Evolutionary conservation across 2,113 vertebrate genomes (phyloP), one percentile per base, ranked within the genome.

Genomic region (Heptranchias perlo): DNA sequence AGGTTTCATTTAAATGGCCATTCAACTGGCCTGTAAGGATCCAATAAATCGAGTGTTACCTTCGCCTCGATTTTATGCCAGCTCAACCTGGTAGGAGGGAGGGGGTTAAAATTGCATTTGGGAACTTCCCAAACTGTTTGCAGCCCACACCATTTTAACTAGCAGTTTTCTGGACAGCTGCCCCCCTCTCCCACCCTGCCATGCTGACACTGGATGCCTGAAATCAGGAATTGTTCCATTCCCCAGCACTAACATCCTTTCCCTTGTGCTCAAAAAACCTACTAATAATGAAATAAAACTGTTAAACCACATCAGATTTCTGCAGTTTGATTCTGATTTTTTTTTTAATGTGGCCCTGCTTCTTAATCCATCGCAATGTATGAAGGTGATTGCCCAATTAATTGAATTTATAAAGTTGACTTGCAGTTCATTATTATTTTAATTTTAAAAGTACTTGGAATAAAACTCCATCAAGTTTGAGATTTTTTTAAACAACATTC

Each of bases 401-500:
- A 82, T 47, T 39, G 28, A 54, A 54, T 89, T 58, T 31, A 58
- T 28, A 47, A 87, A 87, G 23, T 86, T 47, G 3, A 47, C 82
- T 47, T 31, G 47, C 47, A n/a, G 54, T 8, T 47, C 76, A 91
- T 54, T 1, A 62, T 62, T 39, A 39, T 92, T 91, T 91, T 16
- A 18, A n/a, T 58, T 52, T 35, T 35, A 91, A 91, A 52, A 54
- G 8, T 14, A 14, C 52, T 35, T 47, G 6, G 52, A 14, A 54
- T 82, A 82, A 44, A 82, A 82, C 44, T 82, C n/a, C 47, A 5
- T 16, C 76, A 78, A 78, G 76, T 78, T 67, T 94, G 31, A 8
- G 4, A 16, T 91, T 64, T 64, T n/a, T 64, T 67, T 64, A 18
- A 94, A 95, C 23, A 69, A 13, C 96, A 96, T 97, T 97, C 96